phyloP scores from a whole-genome alignment of 2,113 vertebrate genomes.

The Sciurus niger region DNA sequence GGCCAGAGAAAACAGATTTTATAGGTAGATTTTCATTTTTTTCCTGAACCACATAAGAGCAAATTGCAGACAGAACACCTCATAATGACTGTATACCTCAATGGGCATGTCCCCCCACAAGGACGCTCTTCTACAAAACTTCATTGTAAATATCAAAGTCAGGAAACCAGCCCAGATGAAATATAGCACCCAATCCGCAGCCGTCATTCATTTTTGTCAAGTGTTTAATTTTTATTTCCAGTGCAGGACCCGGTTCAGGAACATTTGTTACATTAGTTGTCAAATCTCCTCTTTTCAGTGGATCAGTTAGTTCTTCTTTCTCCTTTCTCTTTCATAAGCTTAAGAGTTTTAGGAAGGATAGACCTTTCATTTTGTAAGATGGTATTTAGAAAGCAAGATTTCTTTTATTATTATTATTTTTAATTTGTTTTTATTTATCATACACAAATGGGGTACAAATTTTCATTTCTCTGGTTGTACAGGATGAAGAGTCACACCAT shows the following conservation, averaged over 20 bases:
- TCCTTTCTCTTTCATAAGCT: neutral
- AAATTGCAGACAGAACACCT: slow-evolving; percentile 15
- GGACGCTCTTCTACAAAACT: neutral
- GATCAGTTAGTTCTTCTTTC: neutral
- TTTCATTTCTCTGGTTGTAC: too few relatives aligned
- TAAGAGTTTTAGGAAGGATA: neutral
- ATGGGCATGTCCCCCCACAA: neutral
- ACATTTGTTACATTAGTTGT: neutral
- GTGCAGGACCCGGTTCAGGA: neutral
- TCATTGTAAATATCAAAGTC: neutral
- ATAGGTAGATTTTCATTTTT: neutral
- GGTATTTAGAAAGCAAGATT: neutral
- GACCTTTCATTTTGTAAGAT: neutral
- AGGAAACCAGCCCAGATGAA: neutral
- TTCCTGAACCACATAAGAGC: neutral
- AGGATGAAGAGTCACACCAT: too few relatives aligned
- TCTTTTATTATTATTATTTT: neutral
- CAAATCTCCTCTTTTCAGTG: neutral
- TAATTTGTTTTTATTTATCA: too few relatives aligned
- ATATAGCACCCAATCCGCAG: neutral
- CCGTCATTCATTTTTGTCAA: neutral
- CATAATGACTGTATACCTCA: neutral
- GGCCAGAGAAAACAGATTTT: neutral
- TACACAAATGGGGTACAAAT: too few relatives aligned
- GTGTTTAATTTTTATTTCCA: neutral